Base-by-base conservation (phyloP, 2,888 invertebrate genomes). In the Plebejus melissa region DNA sequence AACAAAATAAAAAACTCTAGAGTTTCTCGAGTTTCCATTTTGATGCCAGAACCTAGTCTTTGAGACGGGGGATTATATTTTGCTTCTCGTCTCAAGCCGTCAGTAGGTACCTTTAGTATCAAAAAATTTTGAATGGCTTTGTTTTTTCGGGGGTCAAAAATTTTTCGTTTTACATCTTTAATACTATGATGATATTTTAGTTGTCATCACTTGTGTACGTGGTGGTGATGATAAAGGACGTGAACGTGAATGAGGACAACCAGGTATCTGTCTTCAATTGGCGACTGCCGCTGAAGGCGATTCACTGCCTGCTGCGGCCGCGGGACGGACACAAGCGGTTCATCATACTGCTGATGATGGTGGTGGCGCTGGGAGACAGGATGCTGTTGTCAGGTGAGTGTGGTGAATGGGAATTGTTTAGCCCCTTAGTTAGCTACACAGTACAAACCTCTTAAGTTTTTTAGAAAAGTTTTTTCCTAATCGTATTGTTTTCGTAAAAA, bases 321-420 rank as follows among this genome's bases (percentile, higher is more conserved):
- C 94, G 96, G 1, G 95, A 95, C 2, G 95, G 95, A 75, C 94
- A 95, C 81, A 90, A 95, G 78, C 93, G 95, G 80, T 91, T 91
- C 80, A 94, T 96, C 81, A 95, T 96, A 76, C 86, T 95, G 80
- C 90, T 96, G 76, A 94, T 96, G 86, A 94, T 96, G 94, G 82
- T 96, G 57, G 95, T 96, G 6, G 88, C 88, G 1, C 84, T 94
- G 41, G 93, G 90, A 36, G 93, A 94, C 79, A 86, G 91, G 77
- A 86, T 93, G 81, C 77, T 93, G 74, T 80, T 93, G 74, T 90
- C 91, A 71, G 90, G 72, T 50, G 5, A 32, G 94, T 93, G 4
- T 50, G 13, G 50, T 32, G 32, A 32, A 32, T 32, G 32, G 32
- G 32, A 32, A 32, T 32, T 2, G 32, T 32, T 32, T 32, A 32